These are phyloP conservation scores for Mythimna vitellina DNA, from an alignment of 2,888 invertebrate species.

Conservation along the genomic window DNA sequence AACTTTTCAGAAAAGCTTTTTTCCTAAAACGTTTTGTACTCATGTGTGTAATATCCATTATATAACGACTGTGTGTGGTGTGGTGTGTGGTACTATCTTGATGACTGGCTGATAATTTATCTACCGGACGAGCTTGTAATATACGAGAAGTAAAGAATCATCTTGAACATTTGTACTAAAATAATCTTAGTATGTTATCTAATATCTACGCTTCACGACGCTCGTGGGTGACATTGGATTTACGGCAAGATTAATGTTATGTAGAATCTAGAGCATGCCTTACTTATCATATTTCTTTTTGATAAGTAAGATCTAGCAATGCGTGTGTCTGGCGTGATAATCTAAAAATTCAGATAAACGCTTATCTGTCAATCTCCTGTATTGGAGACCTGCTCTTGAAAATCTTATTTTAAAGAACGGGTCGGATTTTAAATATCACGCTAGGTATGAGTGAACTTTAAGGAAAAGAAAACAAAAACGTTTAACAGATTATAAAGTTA, in stretches of 20 bases:
- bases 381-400: constrained; percentile 20
- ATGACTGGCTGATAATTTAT: not conserved
- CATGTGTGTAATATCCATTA: not conserved
- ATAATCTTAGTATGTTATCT: constrained; percentile 25
- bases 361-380: not conserved
- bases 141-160: not conserved
- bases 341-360: constrained; percentile 16
- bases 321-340: constrained; percentile 11
- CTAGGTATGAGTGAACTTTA: not conserved
- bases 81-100: not conserved
- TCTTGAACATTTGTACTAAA: not conserved
- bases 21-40: not conserved
- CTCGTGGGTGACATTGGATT: constrained; percentile 42
- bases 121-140: not conserved
- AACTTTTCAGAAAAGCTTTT: not conserved
- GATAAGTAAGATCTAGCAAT: constrained; percentile 35
- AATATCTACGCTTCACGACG: constrained; percentile 19
- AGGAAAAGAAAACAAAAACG: not conserved
- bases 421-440: not conserved
- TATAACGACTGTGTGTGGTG: not conserved
- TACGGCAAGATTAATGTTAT: constrained; percentile 43
- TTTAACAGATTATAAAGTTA: not conserved
- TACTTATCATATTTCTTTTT: constrained; percentile 33
- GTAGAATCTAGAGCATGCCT: constrained; percentile 33
- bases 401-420: constrained; percentile 3